Evolutionary conservation across 2,797 vertebrate species (phyloP).

Genomic region (Xenops minutus): DNA sequence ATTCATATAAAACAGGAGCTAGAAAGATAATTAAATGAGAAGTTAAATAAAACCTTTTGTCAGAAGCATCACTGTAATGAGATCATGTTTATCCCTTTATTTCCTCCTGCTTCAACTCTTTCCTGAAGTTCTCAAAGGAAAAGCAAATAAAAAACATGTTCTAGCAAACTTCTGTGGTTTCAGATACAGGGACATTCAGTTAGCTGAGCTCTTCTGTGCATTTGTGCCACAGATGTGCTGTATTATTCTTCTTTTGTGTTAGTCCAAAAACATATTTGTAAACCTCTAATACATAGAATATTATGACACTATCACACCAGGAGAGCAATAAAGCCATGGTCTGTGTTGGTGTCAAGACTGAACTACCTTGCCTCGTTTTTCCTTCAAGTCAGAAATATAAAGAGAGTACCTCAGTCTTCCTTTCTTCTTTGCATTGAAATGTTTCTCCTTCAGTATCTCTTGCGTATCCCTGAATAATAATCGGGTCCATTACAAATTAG

Average conservation of each 20-base stretch:
- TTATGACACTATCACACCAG: neutral
- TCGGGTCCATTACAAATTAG: neutral
- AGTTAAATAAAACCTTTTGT: conserved; percentile 35
- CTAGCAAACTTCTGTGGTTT: neutral
- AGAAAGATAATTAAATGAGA: neutral
- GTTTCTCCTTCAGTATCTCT: neutral
- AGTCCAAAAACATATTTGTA: neutral
- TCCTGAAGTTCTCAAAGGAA: conserved; percentile 19
- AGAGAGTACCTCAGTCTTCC: neutral
- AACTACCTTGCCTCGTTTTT: neutral
- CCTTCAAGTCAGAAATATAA: neutral
- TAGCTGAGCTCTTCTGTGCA: neutral
- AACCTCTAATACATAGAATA: neutral
- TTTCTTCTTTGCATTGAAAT: neutral
- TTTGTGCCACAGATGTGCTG: neutral
- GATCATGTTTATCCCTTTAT: conserved; percentile 1
- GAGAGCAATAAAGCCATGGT: neutral
- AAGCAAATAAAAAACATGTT: conserved; percentile 40
- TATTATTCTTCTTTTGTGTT: neutral
- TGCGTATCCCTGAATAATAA: neutral
- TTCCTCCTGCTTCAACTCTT: neutral
- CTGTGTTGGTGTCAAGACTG: neutral
- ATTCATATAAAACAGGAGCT: neutral
- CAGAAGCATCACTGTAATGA: neutral
- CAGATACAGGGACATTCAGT: neutral